Evolutionary conservation across 2,113 vertebrate species (phyloP), one percentile per base, ranked within the genome.

Genomic region (Pteruthius melanotis): DNA sequence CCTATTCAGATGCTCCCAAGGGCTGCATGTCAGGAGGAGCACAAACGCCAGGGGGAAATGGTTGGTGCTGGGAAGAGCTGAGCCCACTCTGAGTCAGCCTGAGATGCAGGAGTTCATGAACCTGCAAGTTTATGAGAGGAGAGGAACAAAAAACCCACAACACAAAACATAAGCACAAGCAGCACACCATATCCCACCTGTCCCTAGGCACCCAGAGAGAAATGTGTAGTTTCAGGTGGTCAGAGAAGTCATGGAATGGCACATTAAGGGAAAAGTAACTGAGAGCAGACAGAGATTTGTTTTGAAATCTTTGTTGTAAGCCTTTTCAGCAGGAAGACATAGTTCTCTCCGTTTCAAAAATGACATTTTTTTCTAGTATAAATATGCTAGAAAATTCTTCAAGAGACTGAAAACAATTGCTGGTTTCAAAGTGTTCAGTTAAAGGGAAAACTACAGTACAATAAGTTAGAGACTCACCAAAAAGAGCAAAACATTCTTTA

Each of bases 1-100:
- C 23, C 28, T 76, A 8, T 35, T 52, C 53, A 79, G 9, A 28
- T 66, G 7, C 6, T 75, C 3, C 10, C 0, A 0, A 57, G 33
- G 31, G 4, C 24, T 76, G 31, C 18, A 22, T 20, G 17, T 11
- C 0, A 0, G 37, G 10, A 56, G 63, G 9, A 68, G 3, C 0
- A 0, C 10, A 60, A 59, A 61, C 57, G 11, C 4, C 2, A 3
- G 5, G 22, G 44, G 5, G 5, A 84, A 71, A 7, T 7, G 4
- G 1, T 30, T 59, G n/a, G 23, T 45, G 8, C 24, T 54, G 19
- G 14, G 42, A n/a, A 87, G 6, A 65, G 7, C 10, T 63, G n/a
- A 88, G 15, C 1, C 30, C 10, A 37, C 15, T 47, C 52, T 39
- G 24, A 80, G 4, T 18, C 53, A 72, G 6, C 7, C 20, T 89